phyloP scores from a whole-genome alignment of 2,888 invertebrate species.

The Pristionchus mayeri region DNA sequence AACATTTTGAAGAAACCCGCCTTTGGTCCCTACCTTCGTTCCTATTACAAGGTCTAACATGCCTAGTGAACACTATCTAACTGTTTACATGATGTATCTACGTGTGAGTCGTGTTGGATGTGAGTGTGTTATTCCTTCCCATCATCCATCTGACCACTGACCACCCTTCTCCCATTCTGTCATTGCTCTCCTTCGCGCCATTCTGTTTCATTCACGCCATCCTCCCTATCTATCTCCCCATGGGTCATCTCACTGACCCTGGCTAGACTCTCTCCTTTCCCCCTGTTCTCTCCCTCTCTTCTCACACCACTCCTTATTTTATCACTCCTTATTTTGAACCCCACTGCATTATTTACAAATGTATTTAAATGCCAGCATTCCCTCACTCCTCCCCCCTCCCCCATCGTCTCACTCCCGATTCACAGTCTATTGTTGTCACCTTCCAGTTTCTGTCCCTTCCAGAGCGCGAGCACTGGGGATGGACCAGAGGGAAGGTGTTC shows the following conservation, averaged over 20 bases:
- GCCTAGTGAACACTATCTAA: background rate
- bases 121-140: background rate
- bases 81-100: background rate
- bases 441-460: background rate
- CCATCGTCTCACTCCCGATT: background rate
- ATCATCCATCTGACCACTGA: background rate
- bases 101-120: background rate
- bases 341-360: too few species aligned
- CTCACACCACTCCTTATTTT: background rate
- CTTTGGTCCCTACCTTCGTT: too few species aligned
- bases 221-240: background rate
- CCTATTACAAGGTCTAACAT: background rate
- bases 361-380: conserved; percentile 7
- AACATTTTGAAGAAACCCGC: too few species aligned
- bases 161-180: background rate
- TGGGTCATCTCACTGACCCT: conserved; percentile 6
- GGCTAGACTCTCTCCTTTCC: background rate
- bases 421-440: background rate
- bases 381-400: background rate
- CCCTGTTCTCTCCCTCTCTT: background rate
- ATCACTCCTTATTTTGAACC: background rate
- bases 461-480: background rate
- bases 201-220: conserved; percentile 19
- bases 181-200: conserved; percentile 12
- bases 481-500: background rate